Base-by-base conservation (phyloP, 1,140 invertebrate species). In the Diuraphis noxia region DNA sequence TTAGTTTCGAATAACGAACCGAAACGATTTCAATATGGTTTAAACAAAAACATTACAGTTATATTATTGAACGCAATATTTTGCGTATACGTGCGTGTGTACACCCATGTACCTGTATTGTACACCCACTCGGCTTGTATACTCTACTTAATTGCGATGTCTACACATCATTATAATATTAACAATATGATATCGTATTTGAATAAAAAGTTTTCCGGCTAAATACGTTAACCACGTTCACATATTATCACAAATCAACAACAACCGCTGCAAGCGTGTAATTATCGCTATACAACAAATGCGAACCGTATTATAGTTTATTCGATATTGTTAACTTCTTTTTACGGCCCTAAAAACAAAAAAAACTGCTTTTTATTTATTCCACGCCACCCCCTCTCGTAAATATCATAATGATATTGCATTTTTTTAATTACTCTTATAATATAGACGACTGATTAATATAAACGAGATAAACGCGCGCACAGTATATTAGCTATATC, bases 381-480 rank as follows among this genome's bases (percentile, higher is more conserved):
- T 40, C 38, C 36, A 87, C 86, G 86, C 40, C 86, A 52, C 49
- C 86, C 86, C 86, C 49, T 88, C 56, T 25, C 49, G 52, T 40
- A 56, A 25, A 72, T 72, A 72, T 72, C 56, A 88, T 63, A 88
- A 88, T 43, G 86, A 88, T 88, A 63, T 88, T 40, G 49, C 49
- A 25, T 88, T 88, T 87, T 86, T 88, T 88, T 88, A 56, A 88
- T 88, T 88, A 88, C 52, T 88, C 49, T 88, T 88, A 88, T n/a
- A 72, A 72, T 72, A 63, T 40, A 63, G 52, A 56, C 36, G 86
- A 43, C 86, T 63, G 86, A 88, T 63, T 88, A 88, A 88, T 88
- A 88, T 88, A 40, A 63, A 88, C 86, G 86, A 88, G 49, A 88
- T 88, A 88, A 88, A 88, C 49, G 56, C 30, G 10, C 30, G 56